Evolutionary conservation across 2,888 invertebrate genomes (phyloP).

Genomic region (Trachelus iudaicus): DNA sequence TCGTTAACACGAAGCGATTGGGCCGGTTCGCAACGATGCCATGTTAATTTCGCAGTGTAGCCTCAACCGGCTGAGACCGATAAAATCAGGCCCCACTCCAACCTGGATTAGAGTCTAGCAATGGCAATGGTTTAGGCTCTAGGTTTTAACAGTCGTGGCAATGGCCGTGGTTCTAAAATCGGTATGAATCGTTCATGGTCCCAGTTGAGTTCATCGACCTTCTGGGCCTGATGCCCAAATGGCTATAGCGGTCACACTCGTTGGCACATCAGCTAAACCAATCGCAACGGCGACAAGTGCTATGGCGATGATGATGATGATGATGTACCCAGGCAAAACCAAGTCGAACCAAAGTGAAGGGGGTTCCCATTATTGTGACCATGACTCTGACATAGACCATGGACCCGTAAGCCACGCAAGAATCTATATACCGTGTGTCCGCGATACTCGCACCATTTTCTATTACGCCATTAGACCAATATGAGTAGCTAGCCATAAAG

Average conservation of each 20-base stretch:
- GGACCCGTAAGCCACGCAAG: slow-evolving; percentile 21
- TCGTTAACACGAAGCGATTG: background rate
- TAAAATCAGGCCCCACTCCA: background rate
- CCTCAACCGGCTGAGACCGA: background rate
- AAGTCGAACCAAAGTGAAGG: slow-evolving; percentile 28
- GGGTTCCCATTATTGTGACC: slow-evolving; percentile 36
- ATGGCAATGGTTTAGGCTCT: background rate
- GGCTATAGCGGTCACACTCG: background rate
- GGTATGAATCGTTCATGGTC: background rate
- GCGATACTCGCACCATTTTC: background rate
- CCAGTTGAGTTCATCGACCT: background rate
- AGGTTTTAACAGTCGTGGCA: background rate
- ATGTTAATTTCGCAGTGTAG: background rate
- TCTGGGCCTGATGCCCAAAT: background rate
- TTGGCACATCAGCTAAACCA: background rate
- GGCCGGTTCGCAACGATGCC: background rate
- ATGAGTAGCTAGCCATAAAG: background rate
- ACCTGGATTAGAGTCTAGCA: background rate
- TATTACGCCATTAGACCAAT: background rate
- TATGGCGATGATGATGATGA: background rate
- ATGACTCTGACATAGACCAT: slow-evolving; percentile 33
- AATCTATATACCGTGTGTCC: background rate
- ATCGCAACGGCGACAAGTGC: background rate
- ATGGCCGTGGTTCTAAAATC: background rate
- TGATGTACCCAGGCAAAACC: background rate